Evolutionary conservation across 1,140 invertebrate species (phyloP).

Genomic region (Macrocentrus cingulum): DNA sequence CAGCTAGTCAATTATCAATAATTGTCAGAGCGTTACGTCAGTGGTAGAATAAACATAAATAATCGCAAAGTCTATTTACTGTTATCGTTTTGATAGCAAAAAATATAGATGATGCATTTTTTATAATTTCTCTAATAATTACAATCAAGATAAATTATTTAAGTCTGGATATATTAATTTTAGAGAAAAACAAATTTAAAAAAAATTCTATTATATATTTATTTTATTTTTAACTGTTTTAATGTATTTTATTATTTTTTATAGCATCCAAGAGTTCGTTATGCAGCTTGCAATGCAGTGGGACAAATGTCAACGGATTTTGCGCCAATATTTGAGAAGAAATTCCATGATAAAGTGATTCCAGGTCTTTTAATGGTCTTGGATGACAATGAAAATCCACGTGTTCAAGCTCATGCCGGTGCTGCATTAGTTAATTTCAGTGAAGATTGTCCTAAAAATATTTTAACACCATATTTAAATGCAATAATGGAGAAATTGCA

Average conservation of each 20-base stretch:
- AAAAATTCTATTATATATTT: no score
- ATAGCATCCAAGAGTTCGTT: slow-evolving; percentile 88
- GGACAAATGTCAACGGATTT: slow-evolving; percentile 99
- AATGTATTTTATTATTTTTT: slow-evolving; percentile 41
- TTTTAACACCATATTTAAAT: slow-evolving; percentile 88
- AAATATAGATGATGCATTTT: not conserved
- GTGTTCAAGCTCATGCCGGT: slow-evolving; percentile 90
- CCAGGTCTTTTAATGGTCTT: slow-evolving; percentile 88
- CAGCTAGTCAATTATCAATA: slow-evolving; percentile 34
- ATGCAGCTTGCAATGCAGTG: slow-evolving; percentile 98
- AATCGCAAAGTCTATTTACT: slow-evolving; percentile 27
- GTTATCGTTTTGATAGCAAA: slow-evolving; percentile 43
- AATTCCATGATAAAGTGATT: slow-evolving; percentile 94
- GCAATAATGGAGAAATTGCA: slow-evolving; percentile 91
- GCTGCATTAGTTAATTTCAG: slow-evolving; percentile 99
- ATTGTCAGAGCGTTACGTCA: slow-evolving; percentile 40
- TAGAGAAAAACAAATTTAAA: slow-evolving; percentile 16
- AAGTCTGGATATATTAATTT: no score
- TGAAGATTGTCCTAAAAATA: slow-evolving; percentile 96
- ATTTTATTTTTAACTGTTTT: slow-evolving; percentile 23
- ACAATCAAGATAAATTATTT: no score
- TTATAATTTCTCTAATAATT: no score
- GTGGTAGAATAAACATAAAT: slow-evolving; percentile 44
- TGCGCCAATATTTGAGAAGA: slow-evolving; percentile 94
- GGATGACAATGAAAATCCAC: slow-evolving; percentile 87